Conservation (phyloP, 1,140 invertebrate genomes). For the Brachionus paranguensis region DNA sequence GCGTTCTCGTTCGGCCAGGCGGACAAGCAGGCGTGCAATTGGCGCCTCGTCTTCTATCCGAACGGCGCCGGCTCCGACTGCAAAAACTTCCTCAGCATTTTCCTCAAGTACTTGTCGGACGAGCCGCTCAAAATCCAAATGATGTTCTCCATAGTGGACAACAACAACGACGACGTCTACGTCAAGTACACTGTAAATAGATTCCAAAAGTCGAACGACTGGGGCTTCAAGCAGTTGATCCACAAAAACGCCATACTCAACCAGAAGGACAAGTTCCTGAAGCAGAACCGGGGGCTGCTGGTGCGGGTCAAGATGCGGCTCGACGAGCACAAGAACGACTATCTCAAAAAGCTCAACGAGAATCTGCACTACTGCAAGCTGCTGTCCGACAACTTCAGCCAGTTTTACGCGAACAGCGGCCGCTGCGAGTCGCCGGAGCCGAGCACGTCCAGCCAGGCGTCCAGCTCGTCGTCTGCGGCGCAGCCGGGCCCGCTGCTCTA, state of each 20-base stretch:
- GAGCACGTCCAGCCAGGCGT: not conserved
- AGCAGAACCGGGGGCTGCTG: not conserved
- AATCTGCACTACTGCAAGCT: slow-evolving; percentile 30
- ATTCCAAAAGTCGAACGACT: slow-evolving; percentile 39
- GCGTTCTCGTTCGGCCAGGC: not conserved
- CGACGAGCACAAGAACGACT: slow-evolving; percentile 35
- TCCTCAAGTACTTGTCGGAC: slow-evolving; percentile 35
- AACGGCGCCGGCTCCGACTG: slow-evolving; percentile 35
- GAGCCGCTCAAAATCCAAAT: slow-evolving; percentile 39
- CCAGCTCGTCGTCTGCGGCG: not conserved
- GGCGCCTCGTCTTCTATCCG: slow-evolving; percentile 32
- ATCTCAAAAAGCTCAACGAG: slow-evolving; percentile 21
- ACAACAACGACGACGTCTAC: slow-evolving; percentile 35
- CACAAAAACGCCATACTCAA: slow-evolving; percentile 37
- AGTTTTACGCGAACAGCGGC: not conserved
- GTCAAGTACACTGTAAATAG: slow-evolving; percentile 40
- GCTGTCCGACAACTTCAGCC: slow-evolving; percentile 34
- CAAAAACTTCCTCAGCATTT: slow-evolving; percentile 39
- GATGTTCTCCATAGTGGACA: slow-evolving; percentile 39
- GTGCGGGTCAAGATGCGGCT: slow-evolving; percentile 12
- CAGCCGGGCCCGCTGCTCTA: not conserved
- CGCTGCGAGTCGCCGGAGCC: not conserved
- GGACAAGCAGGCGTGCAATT: not conserved
- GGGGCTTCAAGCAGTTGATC: slow-evolving; percentile 37
- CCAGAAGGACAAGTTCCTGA: slow-evolving; percentile 16